Evolutionary conservation across 1,140 invertebrate genomes (phyloP), one percentile per base, ranked within the genome.

Genomic region (Rhyzopertha dominica): DNA sequence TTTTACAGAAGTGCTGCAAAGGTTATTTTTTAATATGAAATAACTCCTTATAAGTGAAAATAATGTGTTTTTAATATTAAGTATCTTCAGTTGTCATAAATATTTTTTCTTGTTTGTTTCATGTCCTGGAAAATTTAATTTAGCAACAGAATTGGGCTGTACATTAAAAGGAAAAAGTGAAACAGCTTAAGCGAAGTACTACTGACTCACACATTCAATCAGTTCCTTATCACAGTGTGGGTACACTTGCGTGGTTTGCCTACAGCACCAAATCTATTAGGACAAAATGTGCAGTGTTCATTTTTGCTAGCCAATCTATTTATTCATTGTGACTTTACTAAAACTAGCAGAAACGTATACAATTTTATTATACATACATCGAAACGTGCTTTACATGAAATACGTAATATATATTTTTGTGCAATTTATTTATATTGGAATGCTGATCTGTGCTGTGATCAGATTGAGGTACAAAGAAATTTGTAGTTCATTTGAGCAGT

Each of bases 361-460:
- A 37, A 28, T 36, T 45, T 45, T 37, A 37, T 32, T 16, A 45
- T 37, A 45, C 29, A 40, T 40, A 47, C 44, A 47, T 47, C 44
- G 44, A 47, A 42, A 26, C 32, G 44, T 47, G 44, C 44, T 40
- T 47, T 47, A 47, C n/a, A n/a, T n/a, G n/a, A n/a, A n/a, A n/a
- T n/a, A n/a, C n/a, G n/a, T 47, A 40, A 47, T 26, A 22, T 37
- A 37, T 20, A 14, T 20, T 37, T 37, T 10, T 5, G 7, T 8
- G 7, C 14, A 8, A 10, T 32, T 8, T 5, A 8, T 32, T 7
- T 9, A 32, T 32, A 10, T 9, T 8, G 7, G 13, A 7, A 32
- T 8, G 7, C 14, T 13, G 13, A 8, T 32, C 13, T 32, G 9
- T 32, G 16, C 16, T 13, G 16, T 8, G 25, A 26, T 17, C 23